phyloP scores from a whole-genome alignment of 2,113 vertebrate species.

The Isurus oxyrinchus region DNA sequence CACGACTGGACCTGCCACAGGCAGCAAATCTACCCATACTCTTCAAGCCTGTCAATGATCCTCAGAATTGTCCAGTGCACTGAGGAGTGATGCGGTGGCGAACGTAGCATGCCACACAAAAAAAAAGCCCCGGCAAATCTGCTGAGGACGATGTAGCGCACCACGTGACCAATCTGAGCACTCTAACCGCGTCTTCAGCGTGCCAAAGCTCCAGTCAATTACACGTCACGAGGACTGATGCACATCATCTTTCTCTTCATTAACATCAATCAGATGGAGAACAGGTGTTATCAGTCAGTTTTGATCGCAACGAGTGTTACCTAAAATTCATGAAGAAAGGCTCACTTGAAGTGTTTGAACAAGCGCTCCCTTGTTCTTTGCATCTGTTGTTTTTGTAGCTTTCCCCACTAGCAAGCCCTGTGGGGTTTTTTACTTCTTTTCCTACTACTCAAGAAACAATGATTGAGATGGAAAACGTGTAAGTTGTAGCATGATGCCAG shows the following conservation, averaged over 20 bases:
- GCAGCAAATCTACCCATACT: constrained; percentile 4
- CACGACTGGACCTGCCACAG: constrained; percentile 30
- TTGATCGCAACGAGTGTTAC: not conserved
- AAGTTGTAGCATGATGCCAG: not conserved
- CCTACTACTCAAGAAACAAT: not conserved
- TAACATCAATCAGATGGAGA: constrained; percentile 16
- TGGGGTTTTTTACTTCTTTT: not conserved
- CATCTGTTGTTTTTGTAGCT: not conserved
- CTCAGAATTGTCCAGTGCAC: not conserved
- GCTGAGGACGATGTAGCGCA: not conserved
- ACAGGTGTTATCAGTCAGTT: not conserved
- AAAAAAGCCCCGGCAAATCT: not conserved
- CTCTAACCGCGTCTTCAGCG: not conserved
- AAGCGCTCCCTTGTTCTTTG: not conserved
- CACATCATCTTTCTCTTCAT: constrained; percentile 6
- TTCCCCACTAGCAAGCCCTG: not conserved
- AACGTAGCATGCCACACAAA: not conserved
- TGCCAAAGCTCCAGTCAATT: not conserved
- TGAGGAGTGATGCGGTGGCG: not conserved
- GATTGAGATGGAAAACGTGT: not conserved
- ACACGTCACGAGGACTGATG: not conserved
- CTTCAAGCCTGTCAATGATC: not conserved
- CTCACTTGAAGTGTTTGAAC: not conserved
- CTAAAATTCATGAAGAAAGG: not conserved
- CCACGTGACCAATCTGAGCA: not conserved